Conservation (phyloP, 2,113 vertebrate genomes). For the Hylia prasina region DNA sequence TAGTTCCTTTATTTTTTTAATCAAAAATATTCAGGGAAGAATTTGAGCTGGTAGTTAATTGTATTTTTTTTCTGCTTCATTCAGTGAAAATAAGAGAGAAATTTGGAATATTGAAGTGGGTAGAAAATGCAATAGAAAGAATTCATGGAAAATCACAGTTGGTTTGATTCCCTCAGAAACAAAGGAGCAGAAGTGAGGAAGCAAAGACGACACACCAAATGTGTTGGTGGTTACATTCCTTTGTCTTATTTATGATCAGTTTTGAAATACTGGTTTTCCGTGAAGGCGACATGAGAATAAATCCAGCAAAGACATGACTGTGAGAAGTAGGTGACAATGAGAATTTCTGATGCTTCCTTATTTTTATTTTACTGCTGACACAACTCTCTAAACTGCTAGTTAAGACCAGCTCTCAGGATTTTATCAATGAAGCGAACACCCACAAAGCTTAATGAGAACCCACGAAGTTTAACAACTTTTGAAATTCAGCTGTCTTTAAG, state of each 20-base stretch:
- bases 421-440: not conserved
- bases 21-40: not conserved
- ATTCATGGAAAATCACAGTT: not conserved
- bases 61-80: not conserved
- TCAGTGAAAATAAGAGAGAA: not conserved
- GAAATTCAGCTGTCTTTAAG: not conserved
- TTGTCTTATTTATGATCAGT: not conserved
- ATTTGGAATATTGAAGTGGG: not conserved
- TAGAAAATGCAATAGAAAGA: not conserved
- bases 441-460: not conserved
- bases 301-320: not conserved
- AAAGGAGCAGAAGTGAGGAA: not conserved
- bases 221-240: not conserved
- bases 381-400: not conserved
- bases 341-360: not conserved
- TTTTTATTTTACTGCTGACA: not conserved
- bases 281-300: not conserved
- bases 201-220: not conserved
- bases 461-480: not conserved
- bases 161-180: not conserved
- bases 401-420: not conserved
- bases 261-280: not conserved
- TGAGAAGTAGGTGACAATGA: not conserved
- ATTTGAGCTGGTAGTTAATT: not conserved
- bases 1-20: not conserved